Evolutionary conservation across 2,888 invertebrate species (phyloP).

Genomic region (Nephrotoma appendiculata): DNA sequence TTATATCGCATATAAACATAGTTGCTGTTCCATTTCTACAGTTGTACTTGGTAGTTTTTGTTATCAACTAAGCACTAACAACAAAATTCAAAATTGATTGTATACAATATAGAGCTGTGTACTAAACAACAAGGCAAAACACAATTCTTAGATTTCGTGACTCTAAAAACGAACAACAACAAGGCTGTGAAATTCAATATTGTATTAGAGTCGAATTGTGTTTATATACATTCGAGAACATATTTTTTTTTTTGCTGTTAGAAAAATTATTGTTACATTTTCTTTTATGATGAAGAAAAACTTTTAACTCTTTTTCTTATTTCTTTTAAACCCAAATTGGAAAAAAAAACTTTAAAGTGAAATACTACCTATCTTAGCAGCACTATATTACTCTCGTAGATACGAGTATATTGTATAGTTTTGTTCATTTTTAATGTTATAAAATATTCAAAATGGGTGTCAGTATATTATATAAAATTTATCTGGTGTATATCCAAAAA

Average conservation of each 20-base stretch:
- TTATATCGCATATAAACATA: background rate
- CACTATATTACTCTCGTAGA: background rate
- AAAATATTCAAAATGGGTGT: background rate
- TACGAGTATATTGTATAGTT: background rate
- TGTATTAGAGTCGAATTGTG: background rate
- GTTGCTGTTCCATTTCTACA: background rate
- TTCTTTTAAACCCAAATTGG: background rate
- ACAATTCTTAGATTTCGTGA: background rate
- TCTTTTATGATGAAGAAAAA: background rate
- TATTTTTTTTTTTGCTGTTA: background rate
- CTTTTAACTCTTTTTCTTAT: background rate
- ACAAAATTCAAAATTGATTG: background rate
- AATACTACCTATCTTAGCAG: background rate
- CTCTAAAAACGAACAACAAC: background rate
- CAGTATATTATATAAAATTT: background rate
- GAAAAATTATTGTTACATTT: background rate
- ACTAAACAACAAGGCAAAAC: background rate
- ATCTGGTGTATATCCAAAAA: background rate
- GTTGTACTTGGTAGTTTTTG: background rate
- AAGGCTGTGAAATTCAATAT: background rate
- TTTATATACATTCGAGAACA: background rate
- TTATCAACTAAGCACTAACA: background rate
- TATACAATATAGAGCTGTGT: background rate
- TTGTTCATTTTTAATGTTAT: background rate
- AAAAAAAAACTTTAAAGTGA: background rate